Base-by-base conservation (phyloP, 2,888 invertebrate species). In the Petrolisthes manimaculis region DNA sequence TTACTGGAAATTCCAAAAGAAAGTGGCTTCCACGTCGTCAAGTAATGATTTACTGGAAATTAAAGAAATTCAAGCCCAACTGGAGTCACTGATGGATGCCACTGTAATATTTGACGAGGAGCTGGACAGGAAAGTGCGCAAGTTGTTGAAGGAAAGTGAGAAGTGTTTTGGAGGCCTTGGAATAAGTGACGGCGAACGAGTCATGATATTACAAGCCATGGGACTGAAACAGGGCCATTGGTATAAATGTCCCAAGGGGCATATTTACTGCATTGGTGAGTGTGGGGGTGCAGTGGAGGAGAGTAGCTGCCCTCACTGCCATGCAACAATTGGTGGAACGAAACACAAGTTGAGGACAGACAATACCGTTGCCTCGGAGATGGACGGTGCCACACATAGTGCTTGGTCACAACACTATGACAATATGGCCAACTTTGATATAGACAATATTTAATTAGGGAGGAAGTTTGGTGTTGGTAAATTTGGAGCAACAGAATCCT, bases 181-280 rank as follows among this genome's bases (percentile, higher is more conserved):
- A 37, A 91, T 94, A 55, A 92, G 93, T 0, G 93, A 93, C 1
- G 91, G 91, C 8, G 95, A 95, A 92, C 93, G 94, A 71, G 92
- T 92, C 51, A 92, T 94, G 93, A 94, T 96, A 81, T 93, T 95
- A 0, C 92, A 92, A 91, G 95, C 95, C 0, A 94, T 95, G 91
- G 94, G 94, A 0, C 92, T 95, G 54, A 93, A 92, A 78, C 93
- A 93, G 78, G 96, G 95, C 0, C 95, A 95, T 92, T 96, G 96
- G 96, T 96, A 93, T 92, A 95, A 95, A 92, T 96, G 96, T 93
- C 95, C 95, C 0, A 95, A 96, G 91, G 95, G 95, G 0, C 96
- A 96, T 92, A 92, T 93, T 67, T 96, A 96, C 92, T 94, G 94
- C 61, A 95, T 96, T 89, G 94, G 94, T 0, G 95, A 95, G 3